Conservation (phyloP, 2,113 vertebrate genomes). For the Daboia siamensis region DNA sequence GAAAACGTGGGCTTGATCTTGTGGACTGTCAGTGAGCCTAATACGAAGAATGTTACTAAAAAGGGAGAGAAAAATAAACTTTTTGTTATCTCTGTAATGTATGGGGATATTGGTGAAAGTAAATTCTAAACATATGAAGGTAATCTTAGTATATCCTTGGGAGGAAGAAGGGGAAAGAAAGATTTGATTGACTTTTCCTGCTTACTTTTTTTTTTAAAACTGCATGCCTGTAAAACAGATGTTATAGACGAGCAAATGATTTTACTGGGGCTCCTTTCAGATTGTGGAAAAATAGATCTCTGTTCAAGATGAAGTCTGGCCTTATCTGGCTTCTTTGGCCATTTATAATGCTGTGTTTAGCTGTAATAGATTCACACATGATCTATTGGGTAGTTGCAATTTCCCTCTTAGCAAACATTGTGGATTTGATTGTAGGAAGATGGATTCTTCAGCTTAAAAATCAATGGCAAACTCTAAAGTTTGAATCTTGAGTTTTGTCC, state of each 20-base stretch:
- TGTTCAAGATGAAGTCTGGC: slow-evolving; percentile 50
- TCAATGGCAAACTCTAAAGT: neutral
- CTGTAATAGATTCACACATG: neutral
- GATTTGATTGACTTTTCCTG: slow-evolving; percentile 58
- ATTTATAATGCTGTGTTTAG: neutral
- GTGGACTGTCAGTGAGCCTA: neutral
- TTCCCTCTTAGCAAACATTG: neutral
- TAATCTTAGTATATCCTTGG: slow-evolving; percentile 23
- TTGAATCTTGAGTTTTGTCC: neutral
- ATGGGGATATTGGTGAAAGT: slow-evolving; percentile 44
- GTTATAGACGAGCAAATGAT: slow-evolving; percentile 47
- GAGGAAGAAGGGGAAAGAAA: slow-evolving; percentile 21
- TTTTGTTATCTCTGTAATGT: neutral
- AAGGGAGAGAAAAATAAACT: neutral
- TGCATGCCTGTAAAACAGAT: slow-evolving; percentile 43
- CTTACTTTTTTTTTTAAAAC: slow-evolving; percentile 47
- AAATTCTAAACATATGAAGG: slow-evolving; percentile 30
- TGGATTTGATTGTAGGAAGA: slow-evolving; percentile 24
- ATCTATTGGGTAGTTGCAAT: neutral
- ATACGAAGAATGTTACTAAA: neutral
- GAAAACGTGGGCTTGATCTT: neutral
- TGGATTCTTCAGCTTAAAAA: neutral
- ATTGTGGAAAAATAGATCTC: slow-evolving; percentile 45
- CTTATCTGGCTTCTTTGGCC: neutral
- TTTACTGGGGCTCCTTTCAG: slow-evolving; percentile 24